phyloP scores from a whole-genome alignment of 2,113 vertebrate genomes.

The Cariama cristata region DNA sequence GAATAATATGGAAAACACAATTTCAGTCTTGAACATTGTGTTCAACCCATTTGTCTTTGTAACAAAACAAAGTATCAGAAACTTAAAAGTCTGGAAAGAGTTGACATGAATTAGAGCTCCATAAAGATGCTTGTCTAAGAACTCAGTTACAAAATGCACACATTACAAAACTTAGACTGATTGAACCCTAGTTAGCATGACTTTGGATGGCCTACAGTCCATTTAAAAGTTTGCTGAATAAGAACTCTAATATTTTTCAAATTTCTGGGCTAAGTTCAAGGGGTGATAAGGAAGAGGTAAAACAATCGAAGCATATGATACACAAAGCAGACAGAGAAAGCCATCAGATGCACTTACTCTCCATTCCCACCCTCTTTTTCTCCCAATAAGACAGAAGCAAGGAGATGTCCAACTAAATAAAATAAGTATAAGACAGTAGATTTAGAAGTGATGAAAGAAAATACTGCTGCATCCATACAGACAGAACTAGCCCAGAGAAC shows the following conservation, averaged over 20 bases:
- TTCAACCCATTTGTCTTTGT: not conserved
- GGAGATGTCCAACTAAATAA: conserved; percentile 23
- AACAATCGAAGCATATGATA: not conserved
- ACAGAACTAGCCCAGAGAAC: not conserved
- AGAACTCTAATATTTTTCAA: conserved; percentile 9
- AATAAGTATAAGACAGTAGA: conserved; percentile 47
- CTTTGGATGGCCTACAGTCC: not conserved
- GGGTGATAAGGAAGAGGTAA: not conserved
- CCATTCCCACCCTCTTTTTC: conserved; percentile 23
- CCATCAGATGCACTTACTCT: conserved; percentile 46
- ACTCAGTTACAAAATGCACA: not conserved
- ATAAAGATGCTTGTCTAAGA: not conserved
- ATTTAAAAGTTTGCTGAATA: not conserved
- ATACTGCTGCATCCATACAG: not conserved
- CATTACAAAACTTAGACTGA: not conserved
- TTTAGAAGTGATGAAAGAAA: conserved; percentile 36
- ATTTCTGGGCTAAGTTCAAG: not conserved
- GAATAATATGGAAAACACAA: not conserved
- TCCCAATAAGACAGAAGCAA: conserved; percentile 29
- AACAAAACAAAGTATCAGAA: not conserved
- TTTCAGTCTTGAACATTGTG: accelerated
- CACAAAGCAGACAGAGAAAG: conserved; percentile 24
- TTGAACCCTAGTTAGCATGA: not conserved
- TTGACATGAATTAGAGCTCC: not conserved
- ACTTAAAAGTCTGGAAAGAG: not conserved